These are phyloP conservation scores for Etheostoma perlongum DNA, from an alignment of 2,797 vertebrate genomes.

Conservation along the genomic window DNA sequence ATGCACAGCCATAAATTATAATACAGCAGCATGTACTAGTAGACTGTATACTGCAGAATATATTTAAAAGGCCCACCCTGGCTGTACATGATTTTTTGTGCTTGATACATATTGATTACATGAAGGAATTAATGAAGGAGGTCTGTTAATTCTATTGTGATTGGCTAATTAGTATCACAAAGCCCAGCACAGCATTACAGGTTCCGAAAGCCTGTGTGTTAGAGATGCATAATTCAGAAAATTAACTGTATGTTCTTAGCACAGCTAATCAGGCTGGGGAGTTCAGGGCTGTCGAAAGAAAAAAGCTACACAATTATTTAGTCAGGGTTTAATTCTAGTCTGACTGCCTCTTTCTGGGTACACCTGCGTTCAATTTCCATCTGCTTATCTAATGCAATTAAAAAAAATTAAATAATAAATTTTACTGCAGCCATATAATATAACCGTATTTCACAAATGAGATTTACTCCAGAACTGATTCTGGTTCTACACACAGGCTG, in stretches of 20 bases:
- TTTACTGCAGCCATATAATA: neutral
- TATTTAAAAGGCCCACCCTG: neutral
- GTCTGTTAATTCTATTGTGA: conserved; percentile 28
- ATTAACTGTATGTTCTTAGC: conserved; percentile 46
- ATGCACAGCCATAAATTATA: neutral
- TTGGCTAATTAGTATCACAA: conserved; percentile 28
- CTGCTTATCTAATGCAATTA: conserved; percentile 30
- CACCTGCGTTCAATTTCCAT: conserved; percentile 46
- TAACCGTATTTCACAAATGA: conserved; percentile 16
- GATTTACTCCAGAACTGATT: conserved; percentile 36
- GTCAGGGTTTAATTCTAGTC: conserved; percentile 55
- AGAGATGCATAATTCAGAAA: conserved; percentile 53
- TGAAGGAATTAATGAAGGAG: conserved; percentile 6
- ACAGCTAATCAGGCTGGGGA: conserved; percentile 53
- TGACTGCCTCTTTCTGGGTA: conserved; percentile 39
- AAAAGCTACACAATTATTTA: conserved; percentile 53
- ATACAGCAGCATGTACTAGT: neutral
- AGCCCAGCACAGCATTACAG: conserved; percentile 22
- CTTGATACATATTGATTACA: conserved; percentile 4
- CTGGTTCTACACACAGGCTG: neutral
- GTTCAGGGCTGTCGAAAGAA: conserved; percentile 33
- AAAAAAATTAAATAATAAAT: neutral
- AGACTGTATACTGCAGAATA: conserved; percentile 1
- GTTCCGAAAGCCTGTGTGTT: conserved; percentile 26
- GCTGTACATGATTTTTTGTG: conserved; percentile 9